Conservation (phyloP, 37 sponge, comb jelly and placozoan genomes). For the Axinella damicornis region DNA sequence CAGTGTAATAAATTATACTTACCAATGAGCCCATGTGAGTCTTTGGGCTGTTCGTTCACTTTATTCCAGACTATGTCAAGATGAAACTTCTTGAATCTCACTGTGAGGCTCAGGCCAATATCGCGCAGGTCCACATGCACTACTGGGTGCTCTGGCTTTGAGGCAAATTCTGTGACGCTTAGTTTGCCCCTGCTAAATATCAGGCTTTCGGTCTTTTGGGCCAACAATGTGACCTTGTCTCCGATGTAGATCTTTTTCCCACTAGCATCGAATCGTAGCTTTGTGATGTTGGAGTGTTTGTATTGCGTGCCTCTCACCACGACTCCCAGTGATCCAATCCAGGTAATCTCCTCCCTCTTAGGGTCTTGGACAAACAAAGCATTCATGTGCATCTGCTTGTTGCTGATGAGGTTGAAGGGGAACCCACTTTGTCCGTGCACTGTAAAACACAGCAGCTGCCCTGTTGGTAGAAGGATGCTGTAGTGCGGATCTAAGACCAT, state of each 20-base stretch:
- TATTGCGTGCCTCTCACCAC: constrained; percentile 6
- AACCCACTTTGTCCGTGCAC: constrained; percentile 42
- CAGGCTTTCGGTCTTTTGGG: constrained; percentile 2
- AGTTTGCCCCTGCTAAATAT: constrained; percentile 18
- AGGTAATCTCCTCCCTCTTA: constrained; percentile 34
- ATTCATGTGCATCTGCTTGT: constrained; percentile 37
- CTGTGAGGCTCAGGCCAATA: constrained; percentile 30
- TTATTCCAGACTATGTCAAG: constrained; percentile 44
- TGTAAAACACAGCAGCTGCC: constrained; percentile 48
- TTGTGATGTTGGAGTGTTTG: constrained; percentile 28
- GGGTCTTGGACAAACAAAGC: constrained; percentile 30
- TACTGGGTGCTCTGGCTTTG: neutral
- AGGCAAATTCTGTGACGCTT: constrained; percentile 10
- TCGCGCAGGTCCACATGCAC: constrained; percentile 23
- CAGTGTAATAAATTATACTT: neutral
- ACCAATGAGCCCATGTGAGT: constrained; percentile 50
- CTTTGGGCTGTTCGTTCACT: constrained; percentile 1
- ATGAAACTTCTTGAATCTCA: constrained; percentile 31
- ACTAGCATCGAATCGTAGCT: constrained; percentile 20
- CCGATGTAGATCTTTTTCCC: constrained; percentile 15
- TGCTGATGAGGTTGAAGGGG: constrained; percentile 52
- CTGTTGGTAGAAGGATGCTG: constrained; percentile 42
- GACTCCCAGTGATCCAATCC: constrained; percentile 40
- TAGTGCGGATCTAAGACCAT: constrained; percentile 51
- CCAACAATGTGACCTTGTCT: constrained; percentile 6